Evolutionary conservation across 2,113 vertebrate species (phyloP), one percentile per base, ranked within the genome.

Genomic region (Stigmatopora argus): DNA sequence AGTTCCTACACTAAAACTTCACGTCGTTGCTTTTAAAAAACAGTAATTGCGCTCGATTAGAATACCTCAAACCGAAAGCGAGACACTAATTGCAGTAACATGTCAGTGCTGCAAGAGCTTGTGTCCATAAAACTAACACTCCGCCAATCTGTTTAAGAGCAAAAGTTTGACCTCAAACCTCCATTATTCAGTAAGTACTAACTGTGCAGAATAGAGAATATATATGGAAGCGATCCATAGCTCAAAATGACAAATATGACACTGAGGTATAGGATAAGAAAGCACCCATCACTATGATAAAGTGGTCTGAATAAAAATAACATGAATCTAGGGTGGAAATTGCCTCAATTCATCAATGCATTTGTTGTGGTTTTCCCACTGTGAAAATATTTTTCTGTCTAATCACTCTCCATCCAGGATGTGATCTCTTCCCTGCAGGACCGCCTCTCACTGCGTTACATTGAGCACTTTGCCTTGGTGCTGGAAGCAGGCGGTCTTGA

Each of bases 401-500:
- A 35, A 73, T 67, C 51, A 65, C 57, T 74, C 31, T 63, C 35
- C 61, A 63, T 84, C 60, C 67, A 99, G 97, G 97, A 99, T 71
- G 97, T 99, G 84, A 97, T 98, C 83, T 93, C 94, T 65, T 97
- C 97, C 0, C 76, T 98, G 85, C 96, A 99, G 88, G 97, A 99
- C 83, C 95, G 96, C 62, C 94, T 99, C 74, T 97, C 96, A n/a
- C 87, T 99, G 72, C 94, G 95, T 62, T 94, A 96, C 86, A 96
- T 98, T 21, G 96, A 99, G 89, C 95, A 99, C 78, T 99, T 99
- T 80, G 93, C 95, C 80, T 91, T 99, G 70, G 94, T 96, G 84
- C 89, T 99, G 84, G 96, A 99, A 81, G 95, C 95, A 64, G 92
- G 92, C 44, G 94, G 92, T 62, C 89, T 94, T 0, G 94, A 98